Conservation (phyloP, 2,888 invertebrate genomes). For the Trichopria drosophilae region DNA sequence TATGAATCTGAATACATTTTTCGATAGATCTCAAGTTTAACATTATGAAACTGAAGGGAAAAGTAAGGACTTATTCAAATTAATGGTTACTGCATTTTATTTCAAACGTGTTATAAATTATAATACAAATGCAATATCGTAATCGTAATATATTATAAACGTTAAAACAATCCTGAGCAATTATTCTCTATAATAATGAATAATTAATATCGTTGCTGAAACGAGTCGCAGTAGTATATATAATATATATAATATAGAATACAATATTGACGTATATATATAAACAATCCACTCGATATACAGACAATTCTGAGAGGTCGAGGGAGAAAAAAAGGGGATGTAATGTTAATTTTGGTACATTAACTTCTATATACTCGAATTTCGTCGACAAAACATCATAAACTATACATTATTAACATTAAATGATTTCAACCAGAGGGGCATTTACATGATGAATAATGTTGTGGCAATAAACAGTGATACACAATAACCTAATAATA, state of each 20-base stretch:
- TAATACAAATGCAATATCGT: slow-evolving; percentile 55
- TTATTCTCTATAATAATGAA: slow-evolving; percentile 53
- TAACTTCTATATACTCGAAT: slow-evolving; percentile 41
- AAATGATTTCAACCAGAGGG: slow-evolving; percentile 46
- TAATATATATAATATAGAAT: slow-evolving; percentile 44
- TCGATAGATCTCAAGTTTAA: too few relatives aligned
- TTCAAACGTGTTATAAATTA: slow-evolving; percentile 57
- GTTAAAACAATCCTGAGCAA: slow-evolving; percentile 57
- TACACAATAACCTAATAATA: slow-evolving; percentile 44
- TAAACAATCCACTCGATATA: slow-evolving; percentile 49
- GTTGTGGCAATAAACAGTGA: slow-evolving; percentile 35
- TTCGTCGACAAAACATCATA: slow-evolving; percentile 46
- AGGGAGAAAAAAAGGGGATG: too few relatives aligned
- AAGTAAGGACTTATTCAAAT: slow-evolving; percentile 1
- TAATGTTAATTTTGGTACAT: slow-evolving; percentile 41
- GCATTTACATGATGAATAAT: slow-evolving; percentile 43
- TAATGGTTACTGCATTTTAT: slow-evolving; percentile 52
- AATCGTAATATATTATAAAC: slow-evolving; percentile 54
- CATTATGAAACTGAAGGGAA: not conserved
- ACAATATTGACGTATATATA: slow-evolving; percentile 42
- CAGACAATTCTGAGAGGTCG: too few relatives aligned
- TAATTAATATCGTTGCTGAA: slow-evolving; percentile 42
- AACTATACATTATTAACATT: slow-evolving; percentile 56
- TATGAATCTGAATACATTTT: too few relatives aligned
- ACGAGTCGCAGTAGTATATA: slow-evolving; percentile 44